A percentile compares a stretch with the other conserved stretches of the same genome.
These are phyloP conservation scores for Drosophila fuyamai DNA, from an alignment of 1,140 invertebrate species.

Conservation along the genomic window DNA sequence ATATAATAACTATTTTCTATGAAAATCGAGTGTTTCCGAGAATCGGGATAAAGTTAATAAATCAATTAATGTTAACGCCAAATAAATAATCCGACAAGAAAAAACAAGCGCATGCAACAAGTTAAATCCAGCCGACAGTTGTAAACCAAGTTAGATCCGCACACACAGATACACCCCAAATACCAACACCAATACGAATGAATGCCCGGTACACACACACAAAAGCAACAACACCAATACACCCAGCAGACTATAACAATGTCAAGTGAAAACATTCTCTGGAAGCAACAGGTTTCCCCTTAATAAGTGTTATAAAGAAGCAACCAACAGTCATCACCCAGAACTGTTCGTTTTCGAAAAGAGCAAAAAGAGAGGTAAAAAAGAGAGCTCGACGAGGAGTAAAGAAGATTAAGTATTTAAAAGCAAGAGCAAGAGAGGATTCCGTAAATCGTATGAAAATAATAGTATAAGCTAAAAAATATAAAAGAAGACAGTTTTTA, in stretches of 20 bases:
- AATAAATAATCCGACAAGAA: conserved; percentile 40
- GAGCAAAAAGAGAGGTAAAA: conserved; percentile 22
- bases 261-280: conserved; percentile 83
- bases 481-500: conserved; percentile 39
- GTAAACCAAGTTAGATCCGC: conserved; percentile 75
- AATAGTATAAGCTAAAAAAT: conserved; percentile 38
- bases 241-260: conserved; percentile 65
- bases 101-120: conserved; percentile 73
- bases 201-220: conserved; percentile 40
- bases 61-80: conserved; percentile 55
- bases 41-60: conserved; percentile 51
- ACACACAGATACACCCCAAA: conserved; percentile 46
- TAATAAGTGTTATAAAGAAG: conserved; percentile 74
- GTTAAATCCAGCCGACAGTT: conserved; percentile 74
- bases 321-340: conserved; percentile 59
- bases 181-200: conserved; percentile 32
- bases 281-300: conserved; percentile 81
- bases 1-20: conserved; percentile 52
- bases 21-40: conserved; percentile 54
- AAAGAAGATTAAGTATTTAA: conserved; percentile 31
- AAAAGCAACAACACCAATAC: conserved; percentile 13
- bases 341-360: conserved; percentile 56
- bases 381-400: conserved; percentile 28
- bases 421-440: conserved; percentile 13
- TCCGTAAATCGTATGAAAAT: conserved; percentile 35